Evolutionary conservation across 1,140 invertebrate species (phyloP).

Genomic region (Drosophila varians): DNA sequence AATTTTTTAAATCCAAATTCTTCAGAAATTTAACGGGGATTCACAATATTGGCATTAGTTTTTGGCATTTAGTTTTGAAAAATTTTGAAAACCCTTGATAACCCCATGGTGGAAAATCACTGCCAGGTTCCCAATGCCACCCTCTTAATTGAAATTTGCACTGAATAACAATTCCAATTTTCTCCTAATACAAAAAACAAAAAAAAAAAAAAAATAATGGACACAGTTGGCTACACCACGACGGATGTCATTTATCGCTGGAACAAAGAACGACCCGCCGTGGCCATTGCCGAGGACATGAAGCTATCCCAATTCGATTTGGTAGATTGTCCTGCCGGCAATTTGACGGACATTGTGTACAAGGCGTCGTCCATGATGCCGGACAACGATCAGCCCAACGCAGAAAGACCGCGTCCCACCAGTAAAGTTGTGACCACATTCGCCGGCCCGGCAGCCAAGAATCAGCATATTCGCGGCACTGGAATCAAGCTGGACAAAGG

Average conservation of each 20-base stretch:
- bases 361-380: constrained; percentile 71
- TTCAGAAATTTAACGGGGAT: too few relatives aligned
- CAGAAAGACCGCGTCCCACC: constrained; percentile 33
- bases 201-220: constrained; percentile 10
- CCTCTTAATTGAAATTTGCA: constrained; percentile 28
- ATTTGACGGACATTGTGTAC: constrained; percentile 86
- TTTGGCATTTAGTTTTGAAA: too few relatives aligned
- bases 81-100: too few relatives aligned
- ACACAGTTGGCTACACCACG: constrained; percentile 92
- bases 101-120: too few relatives aligned
- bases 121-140: constrained; percentile 6
- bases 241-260: constrained; percentile 93
- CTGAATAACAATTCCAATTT: constrained; percentile 13
- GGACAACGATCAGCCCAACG: constrained; percentile 55
- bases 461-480: constrained; percentile 79
- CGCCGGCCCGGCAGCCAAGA: constrained; percentile 77
- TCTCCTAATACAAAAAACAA: not conserved
- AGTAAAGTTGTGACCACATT: constrained; percentile 74
- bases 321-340: constrained; percentile 90
- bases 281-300: constrained; percentile 93
- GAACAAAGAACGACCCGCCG: constrained; percentile 89
- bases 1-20: too few relatives aligned
- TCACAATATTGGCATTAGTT: too few relatives aligned
- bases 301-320: constrained; percentile 94
- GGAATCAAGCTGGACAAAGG: constrained; percentile 76